phyloP scores from a whole-genome alignment of 2,113 vertebrate species.

The Corythornis vintsioides region DNA sequence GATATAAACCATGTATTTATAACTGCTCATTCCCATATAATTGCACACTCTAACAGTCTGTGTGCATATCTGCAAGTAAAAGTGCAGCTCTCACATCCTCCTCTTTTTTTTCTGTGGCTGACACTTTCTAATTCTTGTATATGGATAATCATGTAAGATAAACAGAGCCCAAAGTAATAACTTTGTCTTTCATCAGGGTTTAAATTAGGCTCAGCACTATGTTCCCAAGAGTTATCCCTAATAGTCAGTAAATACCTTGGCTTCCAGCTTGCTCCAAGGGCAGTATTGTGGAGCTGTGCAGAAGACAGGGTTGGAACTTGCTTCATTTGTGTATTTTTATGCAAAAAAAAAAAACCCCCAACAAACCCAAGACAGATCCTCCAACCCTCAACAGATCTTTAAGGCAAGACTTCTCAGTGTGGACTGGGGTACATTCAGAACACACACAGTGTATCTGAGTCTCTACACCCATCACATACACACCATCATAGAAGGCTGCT shows the following conservation, averaged over 20 bases:
- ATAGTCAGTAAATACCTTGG: background rate
- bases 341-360: background rate
- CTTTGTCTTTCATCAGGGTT: background rate
- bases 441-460: background rate
- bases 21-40: background rate
- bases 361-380: background rate
- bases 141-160: background rate
- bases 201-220: background rate
- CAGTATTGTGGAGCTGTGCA: background rate
- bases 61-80: background rate
- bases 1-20: background rate
- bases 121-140: background rate
- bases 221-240: background rate
- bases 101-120: background rate
- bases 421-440: background rate
- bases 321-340: background rate
- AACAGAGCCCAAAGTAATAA: background rate
- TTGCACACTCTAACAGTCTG: background rate
- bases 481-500: background rate
- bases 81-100: background rate
- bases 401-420: background rate
- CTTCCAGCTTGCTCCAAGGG: background rate
- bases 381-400: background rate
- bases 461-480: background rate
- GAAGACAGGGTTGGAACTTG: background rate